These are phyloP conservation scores for Schizopygopsis malacanthus DNA, from an alignment of 2,797 vertebrate species.

Conservation along the genomic window DNA sequence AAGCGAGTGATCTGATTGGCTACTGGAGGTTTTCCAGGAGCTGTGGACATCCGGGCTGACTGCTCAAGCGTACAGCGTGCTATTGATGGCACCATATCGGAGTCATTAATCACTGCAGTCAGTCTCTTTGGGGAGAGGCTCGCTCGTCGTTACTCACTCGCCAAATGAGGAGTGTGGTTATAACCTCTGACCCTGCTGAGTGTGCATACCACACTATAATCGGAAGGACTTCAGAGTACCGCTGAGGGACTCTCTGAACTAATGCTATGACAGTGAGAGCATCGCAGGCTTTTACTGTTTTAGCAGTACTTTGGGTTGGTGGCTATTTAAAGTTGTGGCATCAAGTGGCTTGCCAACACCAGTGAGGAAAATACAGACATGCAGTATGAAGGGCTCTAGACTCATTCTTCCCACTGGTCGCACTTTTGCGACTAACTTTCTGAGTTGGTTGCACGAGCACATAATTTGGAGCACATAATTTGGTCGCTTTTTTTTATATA, in stretches of 20 bases:
- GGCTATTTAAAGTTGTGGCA: conserved; percentile 13
- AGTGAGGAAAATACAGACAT: neutral
- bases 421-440: too few species aligned
- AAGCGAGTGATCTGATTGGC: conserved; percentile 42
- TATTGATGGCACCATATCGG: conserved; percentile 40
- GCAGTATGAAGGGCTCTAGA: neutral
- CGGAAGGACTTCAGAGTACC: conserved; percentile 19
- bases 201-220: conserved; percentile 35
- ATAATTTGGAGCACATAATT: too few species aligned
- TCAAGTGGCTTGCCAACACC: conserved; percentile 4
- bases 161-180: conserved; percentile 53
- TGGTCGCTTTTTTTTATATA: too few species aligned
- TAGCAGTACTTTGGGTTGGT: neutral
- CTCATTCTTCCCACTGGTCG: too few species aligned
- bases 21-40: conserved; percentile 44
- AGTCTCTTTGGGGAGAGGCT: conserved; percentile 18
- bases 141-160: conserved; percentile 31
- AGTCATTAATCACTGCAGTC: conserved; percentile 51
- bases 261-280: conserved; percentile 4
- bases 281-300: conserved; percentile 5
- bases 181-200: conserved; percentile 41
- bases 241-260: conserved; percentile 15
- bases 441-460: too few species aligned
- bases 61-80: conserved; percentile 1
- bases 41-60: conserved; percentile 39